Evolutionary conservation across 53 echinoderm and acorn worm genomes (phyloP), one percentile per base, ranked within the genome.

Genomic region (Temnopleurus reevesii): DNA sequence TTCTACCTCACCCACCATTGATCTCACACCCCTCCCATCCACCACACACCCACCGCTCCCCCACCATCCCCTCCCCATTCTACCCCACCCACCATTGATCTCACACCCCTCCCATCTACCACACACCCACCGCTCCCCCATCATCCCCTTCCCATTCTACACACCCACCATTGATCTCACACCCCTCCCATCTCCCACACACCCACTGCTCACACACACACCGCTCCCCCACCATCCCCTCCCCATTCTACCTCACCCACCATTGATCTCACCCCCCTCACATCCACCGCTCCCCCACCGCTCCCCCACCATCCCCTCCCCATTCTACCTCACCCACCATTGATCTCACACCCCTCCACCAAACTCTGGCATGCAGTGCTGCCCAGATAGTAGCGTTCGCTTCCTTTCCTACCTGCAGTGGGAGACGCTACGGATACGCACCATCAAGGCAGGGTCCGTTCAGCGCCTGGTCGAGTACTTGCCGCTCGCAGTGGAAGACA

Each of bases 391-490:
- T 87, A 38, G 55, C 18, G 61, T 53, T 6, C 83, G 38, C 54
- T 82, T 90, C 84, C 47, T 87, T 61, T 95, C 95, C 8, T 90
- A 91, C 89, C 86, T 95, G 34, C 90, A 92, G 84, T 95, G 93
- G 96, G 92, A 94, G 85, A 95, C 91, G 29, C 30, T 88, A 5
- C 92, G 90, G 41, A 92, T 91, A 18, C 89, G 85, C 12, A 94
- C 87, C 12, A 94, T 96, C 87, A 99, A 99, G 60, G 99, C 99
- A 12, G 99, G 93, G 28, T 60, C 92, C 8, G 45, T 96, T 19
- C 91, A 93, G 83, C 92, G 76, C 44, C 91, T 96, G 1, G 93
- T 96, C 30, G 94, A 94, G 45, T 77, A 96, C 60, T 60, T 96
- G 1, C 96, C 95, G 0, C 49, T 85, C 6, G 99, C 94, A n/a